A percentile compares a stretch with the other conserved stretches of the same genome.
These are phyloP conservation scores for Tenthredo notha DNA, from an alignment of 2,888 invertebrate genomes.

Conservation along the genomic window DNA sequence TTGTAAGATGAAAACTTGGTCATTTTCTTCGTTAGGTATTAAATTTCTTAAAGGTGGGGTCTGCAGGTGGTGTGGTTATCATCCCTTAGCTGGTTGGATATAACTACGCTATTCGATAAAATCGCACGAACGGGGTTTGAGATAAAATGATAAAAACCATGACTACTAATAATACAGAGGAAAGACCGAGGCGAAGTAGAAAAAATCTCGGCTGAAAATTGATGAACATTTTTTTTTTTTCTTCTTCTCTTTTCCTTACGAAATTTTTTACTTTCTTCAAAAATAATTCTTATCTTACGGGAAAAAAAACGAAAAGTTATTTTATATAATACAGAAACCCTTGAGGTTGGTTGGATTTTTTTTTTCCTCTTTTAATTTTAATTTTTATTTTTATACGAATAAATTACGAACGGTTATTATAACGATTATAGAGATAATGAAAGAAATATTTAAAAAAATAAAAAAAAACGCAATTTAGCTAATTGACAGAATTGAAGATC, in stretches of 20 bases:
- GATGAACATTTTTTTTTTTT: neutral
- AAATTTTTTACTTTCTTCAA: too few relatives aligned
- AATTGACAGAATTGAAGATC: neutral
- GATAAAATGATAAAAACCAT: constrained; percentile 22
- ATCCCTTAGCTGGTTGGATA: neutral
- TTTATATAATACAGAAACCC: too few relatives aligned
- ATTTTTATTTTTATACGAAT: neutral
- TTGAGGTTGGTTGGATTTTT: neutral
- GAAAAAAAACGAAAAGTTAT: too few relatives aligned
- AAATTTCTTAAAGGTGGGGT: neutral
- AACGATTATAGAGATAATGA: neutral
- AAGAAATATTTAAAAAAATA: too few relatives aligned
- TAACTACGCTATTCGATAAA: neutral
- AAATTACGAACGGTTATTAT: neutral
- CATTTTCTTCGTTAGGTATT: neutral
- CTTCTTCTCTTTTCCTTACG: too few relatives aligned
- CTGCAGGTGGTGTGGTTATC: neutral
- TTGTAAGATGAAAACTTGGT: constrained; percentile 9
- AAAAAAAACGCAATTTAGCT: neutral
- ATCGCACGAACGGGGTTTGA: neutral
- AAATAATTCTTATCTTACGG: too few relatives aligned
- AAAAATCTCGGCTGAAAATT: too few relatives aligned
- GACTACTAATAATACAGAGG: neutral
- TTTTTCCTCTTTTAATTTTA: neutral
- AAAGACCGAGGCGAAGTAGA: too few relatives aligned